Percentiles rank a stretch among this genome's conserved stretches.
These are phyloP conservation scores for Helarctos malayanus DNA, from an alignment of 2,797 vertebrate species.

Conservation along the genomic window DNA sequence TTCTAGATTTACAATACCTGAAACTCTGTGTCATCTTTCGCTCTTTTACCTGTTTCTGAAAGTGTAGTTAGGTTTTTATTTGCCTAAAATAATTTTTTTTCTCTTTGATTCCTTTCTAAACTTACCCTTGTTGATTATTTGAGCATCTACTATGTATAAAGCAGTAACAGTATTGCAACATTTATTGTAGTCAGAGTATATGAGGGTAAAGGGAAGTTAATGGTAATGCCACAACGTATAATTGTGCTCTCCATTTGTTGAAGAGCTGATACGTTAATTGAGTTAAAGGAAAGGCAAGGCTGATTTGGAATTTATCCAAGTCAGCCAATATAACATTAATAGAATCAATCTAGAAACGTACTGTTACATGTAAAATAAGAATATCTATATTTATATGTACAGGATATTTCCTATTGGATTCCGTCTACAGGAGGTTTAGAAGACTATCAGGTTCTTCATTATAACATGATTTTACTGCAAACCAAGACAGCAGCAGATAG, in stretches of 20 bases:
- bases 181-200: background rate
- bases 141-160: background rate
- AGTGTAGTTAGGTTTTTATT: background rate
- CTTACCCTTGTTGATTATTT: background rate
- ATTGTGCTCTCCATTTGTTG: background rate
- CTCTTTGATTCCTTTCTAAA: background rate
- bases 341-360: background rate
- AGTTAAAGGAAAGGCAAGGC: background rate
- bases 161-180: too few relatives aligned
- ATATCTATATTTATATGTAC: too few relatives aligned
- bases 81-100: background rate
- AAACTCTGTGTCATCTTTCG: background rate
- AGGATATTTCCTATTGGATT: background rate
- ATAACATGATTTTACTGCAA: background rate
- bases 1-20: background rate
- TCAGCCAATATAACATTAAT: background rate
- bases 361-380: background rate
- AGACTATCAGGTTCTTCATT: background rate
- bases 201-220: background rate
- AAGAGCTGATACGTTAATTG: background rate
- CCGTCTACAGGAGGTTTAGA: background rate
- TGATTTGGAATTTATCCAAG: background rate
- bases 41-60: background rate
- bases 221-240: fast-evolving
- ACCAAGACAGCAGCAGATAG: background rate